Evolutionary conservation across 2,888 invertebrate genomes (phyloP).

Genomic region (Eupithecia subumbrata): DNA sequence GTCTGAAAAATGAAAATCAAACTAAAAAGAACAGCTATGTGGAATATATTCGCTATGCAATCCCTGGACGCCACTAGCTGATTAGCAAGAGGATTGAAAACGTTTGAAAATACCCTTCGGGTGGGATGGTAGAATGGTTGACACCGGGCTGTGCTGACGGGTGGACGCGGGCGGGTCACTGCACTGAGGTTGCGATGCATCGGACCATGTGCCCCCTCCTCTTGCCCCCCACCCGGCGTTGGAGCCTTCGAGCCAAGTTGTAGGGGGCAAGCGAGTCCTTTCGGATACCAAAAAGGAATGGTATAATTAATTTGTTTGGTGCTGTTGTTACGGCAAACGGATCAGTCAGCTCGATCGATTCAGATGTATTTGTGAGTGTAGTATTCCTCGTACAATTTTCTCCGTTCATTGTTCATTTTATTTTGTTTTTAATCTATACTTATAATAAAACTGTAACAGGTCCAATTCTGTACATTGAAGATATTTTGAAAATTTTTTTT

Average conservation of each 20-base stretch:
- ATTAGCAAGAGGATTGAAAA: constrained; percentile 16
- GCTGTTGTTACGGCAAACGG: too few relatives aligned
- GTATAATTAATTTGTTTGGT: too few relatives aligned
- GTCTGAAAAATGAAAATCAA: not conserved
- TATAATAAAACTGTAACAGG: too few relatives aligned
- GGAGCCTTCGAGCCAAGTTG: constrained; percentile 51
- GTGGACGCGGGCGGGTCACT: constrained; percentile 65
- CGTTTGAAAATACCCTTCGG: constrained; percentile 24
- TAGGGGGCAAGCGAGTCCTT: constrained; percentile 43
- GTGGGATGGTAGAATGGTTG: constrained; percentile 22
- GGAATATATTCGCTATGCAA: constrained; percentile 1
- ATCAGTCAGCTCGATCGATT: too few relatives aligned
- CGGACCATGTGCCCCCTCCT: constrained; percentile 64
- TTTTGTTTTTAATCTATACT: too few relatives aligned
- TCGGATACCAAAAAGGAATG: not conserved
- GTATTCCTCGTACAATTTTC: too few relatives aligned
- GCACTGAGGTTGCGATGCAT: constrained; percentile 75
- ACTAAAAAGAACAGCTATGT: not conserved
- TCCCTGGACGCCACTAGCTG: constrained; percentile 15
- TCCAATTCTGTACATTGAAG: too few relatives aligned
- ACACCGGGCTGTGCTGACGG: constrained; percentile 53
- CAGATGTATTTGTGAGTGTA: too few relatives aligned
- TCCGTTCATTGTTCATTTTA: too few relatives aligned
- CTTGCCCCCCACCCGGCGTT: constrained; percentile 48
- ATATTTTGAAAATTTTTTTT: too few relatives aligned